Conservation (phyloP, 1,140 invertebrate genomes). For the Drosophila mayri region DNA sequence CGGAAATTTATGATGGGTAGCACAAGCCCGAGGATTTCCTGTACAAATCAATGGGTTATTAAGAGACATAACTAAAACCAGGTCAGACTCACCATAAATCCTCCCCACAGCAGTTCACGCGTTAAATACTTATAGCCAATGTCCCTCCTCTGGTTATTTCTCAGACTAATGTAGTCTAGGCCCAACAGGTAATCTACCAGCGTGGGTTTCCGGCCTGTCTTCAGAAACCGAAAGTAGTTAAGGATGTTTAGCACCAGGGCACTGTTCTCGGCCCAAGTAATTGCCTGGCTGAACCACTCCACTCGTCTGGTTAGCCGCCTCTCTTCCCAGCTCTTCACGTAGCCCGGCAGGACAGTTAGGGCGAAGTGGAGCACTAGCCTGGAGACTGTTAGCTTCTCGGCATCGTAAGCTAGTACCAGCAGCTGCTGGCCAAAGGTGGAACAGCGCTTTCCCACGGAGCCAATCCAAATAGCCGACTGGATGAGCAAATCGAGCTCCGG, state of each 20-base stretch:
- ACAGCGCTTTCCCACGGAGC: slow-evolving; percentile 86
- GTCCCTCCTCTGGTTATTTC: slow-evolving; percentile 85
- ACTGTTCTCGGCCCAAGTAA: slow-evolving; percentile 86
- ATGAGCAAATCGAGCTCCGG: slow-evolving; percentile 87
- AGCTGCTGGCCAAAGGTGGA: slow-evolving; percentile 88
- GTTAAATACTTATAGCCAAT: slow-evolving; percentile 88
- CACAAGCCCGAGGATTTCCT: slow-evolving; percentile 87
- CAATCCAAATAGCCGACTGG: slow-evolving; percentile 87
- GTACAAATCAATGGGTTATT: slow-evolving; percentile 26
- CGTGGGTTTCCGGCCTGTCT: slow-evolving; percentile 87
- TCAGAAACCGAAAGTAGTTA: slow-evolving; percentile 88
- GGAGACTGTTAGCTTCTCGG: slow-evolving; percentile 85
- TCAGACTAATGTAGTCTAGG: slow-evolving; percentile 85
- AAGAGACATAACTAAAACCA: no score
- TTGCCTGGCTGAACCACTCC: slow-evolving; percentile 85
- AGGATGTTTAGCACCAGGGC: slow-evolving; percentile 86
- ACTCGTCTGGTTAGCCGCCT: slow-evolving; percentile 85
- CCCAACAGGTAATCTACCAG: slow-evolving; percentile 87
- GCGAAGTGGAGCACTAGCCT: slow-evolving; percentile 86
- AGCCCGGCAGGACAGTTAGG: slow-evolving; percentile 86
- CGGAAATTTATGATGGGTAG: slow-evolving; percentile 88
- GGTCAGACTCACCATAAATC: slow-evolving; percentile 87
- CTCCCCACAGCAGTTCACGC: slow-evolving; percentile 89
- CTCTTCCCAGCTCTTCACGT: slow-evolving; percentile 86
- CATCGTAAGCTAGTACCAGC: slow-evolving; percentile 87